These are phyloP conservation scores for Helleia helle DNA, from an alignment of 2,888 invertebrate species.

Conservation along the genomic window DNA sequence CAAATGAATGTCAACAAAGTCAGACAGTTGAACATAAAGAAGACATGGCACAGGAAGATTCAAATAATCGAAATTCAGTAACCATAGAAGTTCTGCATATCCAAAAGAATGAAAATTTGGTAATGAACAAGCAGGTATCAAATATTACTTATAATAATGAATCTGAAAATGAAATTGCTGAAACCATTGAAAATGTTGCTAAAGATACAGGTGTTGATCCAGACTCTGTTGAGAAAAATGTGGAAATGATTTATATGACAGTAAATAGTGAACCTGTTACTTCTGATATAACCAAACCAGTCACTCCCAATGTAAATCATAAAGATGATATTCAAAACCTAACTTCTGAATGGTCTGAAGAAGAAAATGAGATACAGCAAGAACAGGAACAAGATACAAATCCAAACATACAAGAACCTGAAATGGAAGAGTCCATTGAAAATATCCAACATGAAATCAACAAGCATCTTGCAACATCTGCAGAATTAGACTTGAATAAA, in stretches of 20 bases:
- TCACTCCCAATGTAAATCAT: constrained; percentile 24
- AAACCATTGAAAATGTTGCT: background rate
- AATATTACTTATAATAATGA: background rate
- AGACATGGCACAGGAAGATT: constrained; percentile 1
- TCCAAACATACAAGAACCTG: constrained; percentile 13
- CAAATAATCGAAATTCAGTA: constrained; percentile 3
- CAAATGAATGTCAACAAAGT: constrained; percentile 23
- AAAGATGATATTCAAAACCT: constrained; percentile 38
- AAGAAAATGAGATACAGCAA: constrained; percentile 34
- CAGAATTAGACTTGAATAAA: background rate
- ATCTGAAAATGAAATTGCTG: background rate
- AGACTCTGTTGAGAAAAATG: background rate
- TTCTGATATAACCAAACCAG: constrained; percentile 4
- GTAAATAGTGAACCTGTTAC: background rate
- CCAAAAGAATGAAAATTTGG: background rate
- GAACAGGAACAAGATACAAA: constrained; percentile 14
- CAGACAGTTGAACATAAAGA: constrained; percentile 8
- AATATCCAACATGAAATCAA: constrained; percentile 64
- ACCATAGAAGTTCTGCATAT: background rate
- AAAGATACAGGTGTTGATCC: background rate
- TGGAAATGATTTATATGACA: background rate
- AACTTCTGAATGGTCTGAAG: constrained; percentile 55
- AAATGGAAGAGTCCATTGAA: constrained; percentile 59
- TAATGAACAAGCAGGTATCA: background rate
- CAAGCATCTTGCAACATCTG: constrained; percentile 32